phyloP scores from a whole-genome alignment of 2,888 invertebrate species.

The Trachelus tabidus region DNA sequence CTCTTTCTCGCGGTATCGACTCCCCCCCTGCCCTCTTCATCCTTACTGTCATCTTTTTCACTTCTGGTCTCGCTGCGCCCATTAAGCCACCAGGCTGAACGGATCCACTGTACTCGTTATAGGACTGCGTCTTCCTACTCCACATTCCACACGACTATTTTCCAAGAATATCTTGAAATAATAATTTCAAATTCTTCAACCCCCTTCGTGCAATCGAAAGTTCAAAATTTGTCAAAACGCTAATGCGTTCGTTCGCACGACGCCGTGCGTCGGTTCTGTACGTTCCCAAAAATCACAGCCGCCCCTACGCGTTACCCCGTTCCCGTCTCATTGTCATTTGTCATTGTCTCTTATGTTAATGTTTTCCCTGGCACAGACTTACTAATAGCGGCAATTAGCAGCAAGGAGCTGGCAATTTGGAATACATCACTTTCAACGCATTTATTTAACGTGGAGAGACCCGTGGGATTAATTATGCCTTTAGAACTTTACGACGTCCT shows the following conservation, averaged over 20 bases:
- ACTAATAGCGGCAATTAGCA: conserved; percentile 49
- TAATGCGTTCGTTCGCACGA: neutral
- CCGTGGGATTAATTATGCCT: neutral
- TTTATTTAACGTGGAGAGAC: conserved; percentile 11
- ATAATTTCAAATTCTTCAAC: neutral
- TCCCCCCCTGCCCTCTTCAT: neutral
- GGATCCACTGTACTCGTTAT: neutral
- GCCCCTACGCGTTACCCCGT: neutral
- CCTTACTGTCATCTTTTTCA: neutral
- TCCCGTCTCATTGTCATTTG: conserved; percentile 45
- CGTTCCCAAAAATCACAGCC: neutral
- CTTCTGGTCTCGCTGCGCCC: neutral
- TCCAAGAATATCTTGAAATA: neutral
- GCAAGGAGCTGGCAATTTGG: conserved; percentile 40
- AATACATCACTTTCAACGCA: conserved; percentile 49
- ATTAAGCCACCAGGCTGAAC: neutral
- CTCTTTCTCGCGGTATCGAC: neutral
- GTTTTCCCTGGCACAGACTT: conserved; percentile 36
- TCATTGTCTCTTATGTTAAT: conserved; percentile 51
- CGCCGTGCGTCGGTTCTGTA: neutral
- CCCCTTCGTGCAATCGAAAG: neutral
- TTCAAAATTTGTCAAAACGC: neutral
- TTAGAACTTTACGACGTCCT: neutral
- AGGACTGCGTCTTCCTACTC: neutral
- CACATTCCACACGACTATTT: neutral